A percentile compares a stretch with the other conserved stretches of the same genome.
These are phyloP conservation scores for Euzophera pinguis DNA, from an alignment of 2,888 invertebrate genomes.

Conservation along the genomic window DNA sequence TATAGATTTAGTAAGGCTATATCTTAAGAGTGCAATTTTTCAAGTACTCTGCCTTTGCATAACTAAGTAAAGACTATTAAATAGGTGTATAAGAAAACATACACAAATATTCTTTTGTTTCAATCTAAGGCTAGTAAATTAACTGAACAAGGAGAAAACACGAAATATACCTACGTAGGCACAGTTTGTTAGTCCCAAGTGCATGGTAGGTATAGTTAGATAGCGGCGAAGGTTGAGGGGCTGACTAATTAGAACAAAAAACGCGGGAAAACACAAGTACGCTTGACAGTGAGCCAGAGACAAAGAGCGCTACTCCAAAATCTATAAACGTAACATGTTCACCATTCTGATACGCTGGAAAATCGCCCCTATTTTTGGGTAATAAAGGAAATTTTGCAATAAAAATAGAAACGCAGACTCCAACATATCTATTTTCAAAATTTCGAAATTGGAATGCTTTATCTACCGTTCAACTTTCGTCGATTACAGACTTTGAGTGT, in stretches of 20 bases:
- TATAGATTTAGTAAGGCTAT: too few species aligned
- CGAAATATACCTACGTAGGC: not conserved
- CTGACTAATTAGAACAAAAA: slow-evolving; percentile 79
- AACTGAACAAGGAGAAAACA: not conserved
- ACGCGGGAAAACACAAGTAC: slow-evolving; percentile 77
- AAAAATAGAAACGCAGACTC: slow-evolving; percentile 36
- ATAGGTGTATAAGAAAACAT: too few species aligned
- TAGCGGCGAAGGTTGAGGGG: slow-evolving; percentile 54
- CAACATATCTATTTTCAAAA: slow-evolving; percentile 56
- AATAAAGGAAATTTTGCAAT: slow-evolving; percentile 11
- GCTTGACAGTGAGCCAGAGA: slow-evolving; percentile 77
- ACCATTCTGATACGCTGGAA: slow-evolving; percentile 13
- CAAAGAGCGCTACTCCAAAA: slow-evolving; percentile 61
- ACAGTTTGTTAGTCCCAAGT: slow-evolving; percentile 11
- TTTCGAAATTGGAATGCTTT: slow-evolving; percentile 34
- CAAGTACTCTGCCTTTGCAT: too few species aligned
- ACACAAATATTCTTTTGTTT: not conserved
- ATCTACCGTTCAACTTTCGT: slow-evolving; percentile 17
- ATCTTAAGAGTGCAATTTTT: too few species aligned
- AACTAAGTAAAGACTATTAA: too few species aligned
- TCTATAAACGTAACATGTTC: slow-evolving; percentile 56
- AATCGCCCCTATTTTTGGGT: not conserved
- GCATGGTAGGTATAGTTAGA: slow-evolving; percentile 4
- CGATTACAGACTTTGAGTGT: slow-evolving; percentile 24
- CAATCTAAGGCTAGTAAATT: slow-evolving; percentile 1